A percentile compares a stretch with the other conserved stretches of the same genome.
phyloP scores from a whole-genome alignment of 2,113 vertebrate genomes.

The Morone chrysops region DNA sequence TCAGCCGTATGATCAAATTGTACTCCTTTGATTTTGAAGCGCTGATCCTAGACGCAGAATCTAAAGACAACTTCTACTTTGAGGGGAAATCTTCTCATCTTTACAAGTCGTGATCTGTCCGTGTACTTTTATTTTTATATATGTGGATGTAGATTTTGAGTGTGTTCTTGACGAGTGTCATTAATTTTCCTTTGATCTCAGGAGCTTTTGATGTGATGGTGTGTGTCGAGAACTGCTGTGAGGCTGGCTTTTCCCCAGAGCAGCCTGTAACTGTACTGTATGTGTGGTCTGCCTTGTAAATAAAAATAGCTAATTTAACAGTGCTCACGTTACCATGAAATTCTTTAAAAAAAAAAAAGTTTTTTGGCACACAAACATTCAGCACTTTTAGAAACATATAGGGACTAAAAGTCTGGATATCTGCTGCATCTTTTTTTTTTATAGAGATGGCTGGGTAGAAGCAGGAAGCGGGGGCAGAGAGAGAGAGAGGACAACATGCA shows the following conservation, averaged over 20 bases:
- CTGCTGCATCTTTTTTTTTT: too few relatives aligned
- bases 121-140: constrained; percentile 66
- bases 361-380: too few relatives aligned
- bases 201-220: constrained; percentile 75
- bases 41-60: constrained; percentile 18
- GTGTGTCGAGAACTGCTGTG: constrained; percentile 67
- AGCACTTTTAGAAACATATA: too few relatives aligned
- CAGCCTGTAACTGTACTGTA: constrained; percentile 71
- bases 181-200: constrained; percentile 75
- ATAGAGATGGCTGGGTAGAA: too few relatives aligned
- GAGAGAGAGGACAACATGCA: too few relatives aligned
- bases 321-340: neutral
- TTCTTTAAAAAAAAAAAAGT: constrained; percentile 15
- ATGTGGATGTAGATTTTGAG: constrained; percentile 65
- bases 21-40: constrained; percentile 26
- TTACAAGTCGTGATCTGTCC: constrained; percentile 53
- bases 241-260: constrained; percentile 54
- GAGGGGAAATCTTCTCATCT: constrained; percentile 47
- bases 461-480: too few relatives aligned
- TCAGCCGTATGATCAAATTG: constrained; percentile 27
- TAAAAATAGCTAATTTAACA: constrained; percentile 74
- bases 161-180: constrained; percentile 60
- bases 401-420: too few relatives aligned
- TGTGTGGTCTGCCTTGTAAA: constrained; percentile 79
- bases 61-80: constrained; percentile 6